Conservation (phyloP, 2,888 invertebrate species). For the Agonopterix alstromeriana region DNA sequence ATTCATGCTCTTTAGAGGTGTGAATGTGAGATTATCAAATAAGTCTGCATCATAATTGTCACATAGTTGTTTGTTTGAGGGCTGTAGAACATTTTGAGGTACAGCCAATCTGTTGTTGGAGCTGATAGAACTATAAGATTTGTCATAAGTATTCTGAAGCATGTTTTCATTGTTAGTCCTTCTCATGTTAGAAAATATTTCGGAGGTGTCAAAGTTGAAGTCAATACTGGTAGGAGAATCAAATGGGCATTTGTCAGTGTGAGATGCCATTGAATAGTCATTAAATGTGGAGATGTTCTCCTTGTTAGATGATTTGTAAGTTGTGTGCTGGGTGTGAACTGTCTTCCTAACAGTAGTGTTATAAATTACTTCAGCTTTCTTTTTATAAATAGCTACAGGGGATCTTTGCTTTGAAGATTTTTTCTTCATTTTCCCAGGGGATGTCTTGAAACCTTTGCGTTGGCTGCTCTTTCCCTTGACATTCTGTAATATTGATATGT, state of each 20-base stretch:
- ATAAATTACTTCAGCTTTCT: slow-evolving; percentile 46
- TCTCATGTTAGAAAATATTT: slow-evolving; percentile 55
- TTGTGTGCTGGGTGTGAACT: slow-evolving; percentile 33
- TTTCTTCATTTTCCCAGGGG: slow-evolving; percentile 62
- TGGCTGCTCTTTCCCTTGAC: slow-evolving; percentile 40
- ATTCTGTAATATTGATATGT: slow-evolving; percentile 36
- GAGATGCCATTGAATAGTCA: slow-evolving; percentile 33
- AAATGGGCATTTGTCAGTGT: slow-evolving; percentile 49
- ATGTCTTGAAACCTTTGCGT: slow-evolving; percentile 45
- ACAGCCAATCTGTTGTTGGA: slow-evolving; percentile 4
- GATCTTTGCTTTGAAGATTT: slow-evolving; percentile 47
- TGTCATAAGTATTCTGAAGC: slow-evolving; percentile 54
- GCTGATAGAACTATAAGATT: slow-evolving; percentile 25
- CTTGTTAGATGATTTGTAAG: slow-evolving; percentile 34
- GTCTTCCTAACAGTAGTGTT: slow-evolving; percentile 44
- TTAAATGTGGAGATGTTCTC: slow-evolving; percentile 38
- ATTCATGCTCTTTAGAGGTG: slow-evolving; percentile 46
- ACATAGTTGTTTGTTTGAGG: slow-evolving; percentile 41
- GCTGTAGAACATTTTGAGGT: slow-evolving; percentile 37
- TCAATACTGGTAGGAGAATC: slow-evolving; percentile 46
- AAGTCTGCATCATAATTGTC: slow-evolving; percentile 38
- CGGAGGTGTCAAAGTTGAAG: slow-evolving; percentile 55
- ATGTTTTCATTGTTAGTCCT: slow-evolving; percentile 26
- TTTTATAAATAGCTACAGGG: slow-evolving; percentile 53
- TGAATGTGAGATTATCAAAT: slow-evolving; percentile 62